A percentile compares a stretch with the other conserved stretches of the same genome.
These are phyloP conservation scores for Dryoscopus gambensis DNA, from an alignment of 2,113 vertebrate genomes.

Conservation along the genomic window DNA sequence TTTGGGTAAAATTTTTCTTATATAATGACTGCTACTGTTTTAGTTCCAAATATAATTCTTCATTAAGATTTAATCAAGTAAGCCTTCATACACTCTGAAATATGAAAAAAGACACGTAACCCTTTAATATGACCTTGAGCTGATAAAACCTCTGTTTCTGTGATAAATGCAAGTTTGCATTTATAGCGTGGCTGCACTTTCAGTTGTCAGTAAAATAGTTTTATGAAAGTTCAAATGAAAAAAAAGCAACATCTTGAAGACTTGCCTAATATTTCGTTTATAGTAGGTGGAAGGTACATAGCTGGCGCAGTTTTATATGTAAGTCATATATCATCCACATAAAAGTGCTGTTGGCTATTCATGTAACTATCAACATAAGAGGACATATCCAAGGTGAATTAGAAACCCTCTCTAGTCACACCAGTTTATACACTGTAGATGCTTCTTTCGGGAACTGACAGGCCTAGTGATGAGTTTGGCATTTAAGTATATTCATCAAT, in stretches of 20 bases:
- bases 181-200: neutral
- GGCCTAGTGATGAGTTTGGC: neutral
- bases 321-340: conserved; percentile 1
- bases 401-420: neutral
- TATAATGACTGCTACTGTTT: neutral
- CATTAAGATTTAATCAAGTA: neutral
- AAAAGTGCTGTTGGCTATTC: neutral
- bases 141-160: neutral
- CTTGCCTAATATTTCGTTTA: conserved; percentile 3
- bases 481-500: neutral
- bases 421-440: neutral
- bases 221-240: neutral
- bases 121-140: neutral
- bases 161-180: neutral
- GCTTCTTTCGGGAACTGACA: neutral
- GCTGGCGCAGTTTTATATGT: neutral
- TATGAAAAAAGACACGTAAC: neutral
- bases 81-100: neutral
- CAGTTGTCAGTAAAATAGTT: neutral
- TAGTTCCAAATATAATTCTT: neutral
- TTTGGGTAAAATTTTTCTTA: neutral
- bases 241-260: neutral
- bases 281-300: neutral
- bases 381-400: conserved; percentile 31
- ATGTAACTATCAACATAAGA: conserved; percentile 1